Percentiles rank a stretch among this genome's conserved stretches.
These are phyloP conservation scores for Spea bombifrons DNA, from an alignment of 2,113 vertebrate genomes.

Conservation along the genomic window DNA sequence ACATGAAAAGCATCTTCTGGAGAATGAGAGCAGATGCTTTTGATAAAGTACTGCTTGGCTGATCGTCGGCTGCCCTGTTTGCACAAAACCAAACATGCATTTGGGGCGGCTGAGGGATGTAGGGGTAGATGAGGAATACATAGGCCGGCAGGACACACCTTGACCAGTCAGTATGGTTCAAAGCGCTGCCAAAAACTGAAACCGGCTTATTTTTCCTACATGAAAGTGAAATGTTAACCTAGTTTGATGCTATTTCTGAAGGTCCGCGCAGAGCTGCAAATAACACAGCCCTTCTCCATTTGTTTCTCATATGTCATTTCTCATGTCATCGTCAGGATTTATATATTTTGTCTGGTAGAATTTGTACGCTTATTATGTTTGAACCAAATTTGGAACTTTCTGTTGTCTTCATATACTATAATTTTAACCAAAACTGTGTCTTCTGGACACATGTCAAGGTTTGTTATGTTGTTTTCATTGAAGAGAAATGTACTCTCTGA, in stretches of 20 bases:
- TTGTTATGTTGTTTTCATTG: too few species aligned
- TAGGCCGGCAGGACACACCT: background rate
- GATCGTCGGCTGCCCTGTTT: constrained; percentile 15
- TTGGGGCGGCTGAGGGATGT: background rate
- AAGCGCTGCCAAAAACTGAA: background rate
- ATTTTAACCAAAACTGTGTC: too few species aligned
- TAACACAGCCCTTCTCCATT: too few species aligned
- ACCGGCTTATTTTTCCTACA: background rate
- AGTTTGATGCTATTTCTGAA: background rate
- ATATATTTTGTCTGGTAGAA: too few species aligned
- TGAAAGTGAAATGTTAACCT: background rate
- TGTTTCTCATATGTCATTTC: too few species aligned
- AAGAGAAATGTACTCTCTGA: too few species aligned
- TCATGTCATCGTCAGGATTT: too few species aligned
- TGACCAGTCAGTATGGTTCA: background rate
- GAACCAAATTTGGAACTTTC: too few species aligned
- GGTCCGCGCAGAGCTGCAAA: background rate
- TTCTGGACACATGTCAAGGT: too few species aligned
- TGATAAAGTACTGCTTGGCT: constrained; percentile 29
- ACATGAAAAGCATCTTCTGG: constrained; percentile 16
- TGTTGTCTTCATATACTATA: too few species aligned
- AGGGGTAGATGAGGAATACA: background rate
- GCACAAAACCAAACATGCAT: constrained; percentile 10
- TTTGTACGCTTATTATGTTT: too few species aligned
- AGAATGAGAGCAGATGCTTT: constrained; percentile 20